Evolutionary conservation across 2,888 invertebrate genomes (phyloP).

Genomic region (Drosophila barbarae): DNA sequence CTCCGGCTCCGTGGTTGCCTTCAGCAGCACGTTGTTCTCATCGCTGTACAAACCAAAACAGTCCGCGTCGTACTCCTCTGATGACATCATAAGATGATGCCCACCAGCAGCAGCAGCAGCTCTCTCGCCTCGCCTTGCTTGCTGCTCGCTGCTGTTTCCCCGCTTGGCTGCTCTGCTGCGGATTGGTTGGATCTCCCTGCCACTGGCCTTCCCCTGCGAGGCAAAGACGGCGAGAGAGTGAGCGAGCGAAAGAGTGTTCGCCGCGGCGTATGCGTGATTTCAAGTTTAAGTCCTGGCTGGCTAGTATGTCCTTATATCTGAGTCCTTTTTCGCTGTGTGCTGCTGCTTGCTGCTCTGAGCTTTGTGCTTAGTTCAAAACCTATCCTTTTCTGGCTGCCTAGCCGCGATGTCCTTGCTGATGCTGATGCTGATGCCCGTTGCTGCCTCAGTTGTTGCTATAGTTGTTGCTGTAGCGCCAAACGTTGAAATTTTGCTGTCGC

Average conservation of each 20-base stretch:
- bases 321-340: conserved; percentile 42
- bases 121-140: conserved; percentile 42
- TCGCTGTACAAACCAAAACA: conserved; percentile 93
- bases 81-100: conserved; percentile 94
- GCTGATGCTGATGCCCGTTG: conserved; percentile 19
- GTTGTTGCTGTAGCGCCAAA: conserved; percentile 69
- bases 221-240: conserved; percentile 14
- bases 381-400: conserved; percentile 36
- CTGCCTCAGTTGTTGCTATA: conserved; percentile 30
- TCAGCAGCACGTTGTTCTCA: conserved; percentile 92
- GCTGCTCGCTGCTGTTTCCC: conserved; percentile 18
- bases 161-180: conserved; percentile 16
- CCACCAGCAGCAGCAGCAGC: conserved; percentile 81
- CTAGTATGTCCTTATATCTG: conserved; percentile 24
- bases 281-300: conserved; percentile 51
- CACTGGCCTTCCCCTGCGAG: conserved; percentile 16
- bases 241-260: conserved; percentile 20
- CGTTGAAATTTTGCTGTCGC: conserved; percentile 76
- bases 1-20: conserved; percentile 85
- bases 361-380: conserved; percentile 39
- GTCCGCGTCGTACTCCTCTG: conserved; percentile 97
- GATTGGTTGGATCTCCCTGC: conserved; percentile 26
- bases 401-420: conserved; percentile 28
- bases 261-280: conserved; percentile 62
- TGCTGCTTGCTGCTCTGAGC: conserved; percentile 16